These are phyloP conservation scores for Mus minutoides DNA, from an alignment of 2,797 vertebrate species.

Conservation along the genomic window DNA sequence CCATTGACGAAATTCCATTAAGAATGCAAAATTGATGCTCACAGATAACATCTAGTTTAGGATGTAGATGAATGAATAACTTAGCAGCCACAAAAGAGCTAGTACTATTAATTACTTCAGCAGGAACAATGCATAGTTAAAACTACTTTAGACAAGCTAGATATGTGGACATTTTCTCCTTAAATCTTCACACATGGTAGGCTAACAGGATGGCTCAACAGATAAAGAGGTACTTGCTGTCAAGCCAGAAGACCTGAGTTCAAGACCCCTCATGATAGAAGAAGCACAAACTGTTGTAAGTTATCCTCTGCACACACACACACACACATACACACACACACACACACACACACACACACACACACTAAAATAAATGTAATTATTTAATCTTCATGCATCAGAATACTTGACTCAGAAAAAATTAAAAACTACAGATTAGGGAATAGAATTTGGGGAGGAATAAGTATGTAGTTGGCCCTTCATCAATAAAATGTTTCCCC, in stretches of 20 bases:
- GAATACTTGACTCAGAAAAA: conserved; percentile 20
- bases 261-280: neutral
- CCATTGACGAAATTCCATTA: neutral
- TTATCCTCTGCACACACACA: neutral
- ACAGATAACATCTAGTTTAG: neutral
- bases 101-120: neutral
- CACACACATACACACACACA: neutral
- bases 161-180: neutral
- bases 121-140: neutral
- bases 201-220: neutral
- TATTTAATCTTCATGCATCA: neutral
- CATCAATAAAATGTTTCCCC: neutral
- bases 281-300: neutral
- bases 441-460: neutral
- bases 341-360: neutral
- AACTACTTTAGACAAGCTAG: neutral
- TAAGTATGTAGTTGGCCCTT: neutral
- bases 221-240: neutral
- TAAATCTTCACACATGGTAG: neutral
- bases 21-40: neutral
- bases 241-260: neutral
- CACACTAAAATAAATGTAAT: neutral
- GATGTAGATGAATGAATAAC: conserved; percentile 4
- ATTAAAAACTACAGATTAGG: neutral
- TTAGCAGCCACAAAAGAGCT: neutral